Evolutionary conservation across 2,888 invertebrate genomes (phyloP), one percentile per base, ranked within the genome.

Genomic region (Lacanobia oleracea): DNA sequence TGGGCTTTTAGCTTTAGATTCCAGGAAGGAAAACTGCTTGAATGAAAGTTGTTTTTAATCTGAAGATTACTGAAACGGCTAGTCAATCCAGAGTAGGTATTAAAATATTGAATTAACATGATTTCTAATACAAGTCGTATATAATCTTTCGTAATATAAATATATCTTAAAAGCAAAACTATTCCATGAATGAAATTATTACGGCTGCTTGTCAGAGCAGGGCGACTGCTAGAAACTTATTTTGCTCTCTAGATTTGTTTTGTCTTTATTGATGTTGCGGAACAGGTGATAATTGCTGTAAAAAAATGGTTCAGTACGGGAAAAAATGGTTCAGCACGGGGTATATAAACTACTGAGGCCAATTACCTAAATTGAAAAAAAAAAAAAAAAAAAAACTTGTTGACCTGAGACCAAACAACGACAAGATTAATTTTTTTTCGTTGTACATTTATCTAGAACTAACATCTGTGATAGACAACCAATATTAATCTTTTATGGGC

Each of bases 141-240:
- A n/a, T n/a, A n/a, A n/a, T n/a, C n/a, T n/a, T n/a, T n/a, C n/a
- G n/a, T 56, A 3, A 23, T 50, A n/a, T 7, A 63, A 64, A 45
- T 21, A 43, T 66, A 75, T 76, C 67, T 66, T 23, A 3, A 33
- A 16, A 66, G 5, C 23, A 66, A 50, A 7, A 33, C n/a, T 56
- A 5, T 33, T 57, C 18, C 18, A 9, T 8, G 14, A 16, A 18
- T 18, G 18, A 43, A 21, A 33, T 33, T 21, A 75, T 50, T 21
- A 56, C 18, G 56, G 37, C 8, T 51, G 21, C 45, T 67, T 40
- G 50, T 33, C 23, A 43, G 2, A 33, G 33, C 4, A 57, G 27
- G 23, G 12, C 0, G 10, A 16, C 16, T 16, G 18, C 40, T 43
- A 43, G 2, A 18, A 21, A 56, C 12, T n/a, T 75, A 57, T 75